Evolutionary conservation across 2,113 vertebrate species (phyloP).

Genomic region (Gavia stellata): DNA sequence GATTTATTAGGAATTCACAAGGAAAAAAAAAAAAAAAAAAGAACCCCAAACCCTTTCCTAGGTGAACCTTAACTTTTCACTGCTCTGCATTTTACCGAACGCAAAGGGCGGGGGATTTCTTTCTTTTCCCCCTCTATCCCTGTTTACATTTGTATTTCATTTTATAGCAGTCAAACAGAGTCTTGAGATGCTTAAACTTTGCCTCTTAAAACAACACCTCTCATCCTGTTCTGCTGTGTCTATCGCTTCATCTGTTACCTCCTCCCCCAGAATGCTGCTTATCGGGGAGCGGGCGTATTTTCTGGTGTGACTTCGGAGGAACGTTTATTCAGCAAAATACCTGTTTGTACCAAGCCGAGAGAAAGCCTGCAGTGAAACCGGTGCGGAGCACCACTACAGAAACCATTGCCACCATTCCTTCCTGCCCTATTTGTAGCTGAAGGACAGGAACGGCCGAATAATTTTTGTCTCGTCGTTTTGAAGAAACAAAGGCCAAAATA

Average conservation of each 20-base stretch:
- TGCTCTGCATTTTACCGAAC: background rate
- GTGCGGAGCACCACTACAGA: too few species aligned
- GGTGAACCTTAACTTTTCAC: background rate
- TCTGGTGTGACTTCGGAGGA: background rate
- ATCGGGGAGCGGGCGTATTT: background rate
- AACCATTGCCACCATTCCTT: background rate
- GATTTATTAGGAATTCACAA: constrained; percentile 69
- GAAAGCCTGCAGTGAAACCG: background rate
- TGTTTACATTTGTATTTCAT: background rate
- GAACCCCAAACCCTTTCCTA: background rate
- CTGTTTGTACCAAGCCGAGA: fast-evolving
- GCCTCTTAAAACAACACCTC: background rate
- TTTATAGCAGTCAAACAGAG: fast-evolving
- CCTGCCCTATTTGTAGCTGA: background rate
- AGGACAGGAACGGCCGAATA: background rate
- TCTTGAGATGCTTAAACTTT: background rate
- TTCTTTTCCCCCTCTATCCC: background rate
- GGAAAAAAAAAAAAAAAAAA: background rate
- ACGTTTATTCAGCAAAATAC: background rate
- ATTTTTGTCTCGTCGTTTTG: background rate
- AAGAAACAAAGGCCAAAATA: background rate
- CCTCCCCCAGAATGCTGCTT: background rate
- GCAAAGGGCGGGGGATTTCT: background rate
- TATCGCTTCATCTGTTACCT: fast-evolving
- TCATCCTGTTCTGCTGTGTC: fast-evolving